Evolutionary conservation across 2,888 invertebrate species (phyloP), one percentile per base, ranked within the genome.

Genomic region (Neocrepidodera transversa): DNA sequence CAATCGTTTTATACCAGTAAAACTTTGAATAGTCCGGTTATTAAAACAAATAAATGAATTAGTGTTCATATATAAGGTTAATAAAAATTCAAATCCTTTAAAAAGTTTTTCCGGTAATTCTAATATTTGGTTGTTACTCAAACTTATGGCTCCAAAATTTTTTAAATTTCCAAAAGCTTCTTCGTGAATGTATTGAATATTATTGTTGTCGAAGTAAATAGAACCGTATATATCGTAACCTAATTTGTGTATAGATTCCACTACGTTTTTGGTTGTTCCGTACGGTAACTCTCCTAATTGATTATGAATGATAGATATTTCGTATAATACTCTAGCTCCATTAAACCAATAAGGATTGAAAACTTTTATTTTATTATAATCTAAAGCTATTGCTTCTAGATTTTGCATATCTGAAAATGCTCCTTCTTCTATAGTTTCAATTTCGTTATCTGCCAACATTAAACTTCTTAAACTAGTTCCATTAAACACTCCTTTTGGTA

Each of bases 21-120:
- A 64, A 57, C 64, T 66, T 2, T 32, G n/a, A 1, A 67, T 23
- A 1, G 63, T 65, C n/a, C 17, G 26, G 26, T 67, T 62, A 11
- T 42, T 40, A n/a, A 67, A 63, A 51, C 67, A 67, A 49, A 67
- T 62, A 45, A 67, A 65, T n/a, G 60, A 49, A 52, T 67, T 67
- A 0, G 60, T 54, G 42, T 65, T 65, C 63, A 67, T 60, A 38
- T 67, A 58, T 28, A 65, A 40, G 36, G 51, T 63, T 8, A 62
- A 52, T 17, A 67, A 38, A 48, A 65, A 67, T 13, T 58, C 38
- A 13, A 67, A 58, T 18, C 62, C 38, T 2, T 36, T 42, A 28
- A 67, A 67, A 14, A 64, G 35, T 6, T 51, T 36, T 7, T 53
- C 60, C 1, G 63, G 58, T 11, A 67, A 16, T 36, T 63, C 58